These are phyloP conservation scores for Drosophila rellima DNA, from an alignment of 2,888 invertebrate species.

Conservation along the genomic window DNA sequence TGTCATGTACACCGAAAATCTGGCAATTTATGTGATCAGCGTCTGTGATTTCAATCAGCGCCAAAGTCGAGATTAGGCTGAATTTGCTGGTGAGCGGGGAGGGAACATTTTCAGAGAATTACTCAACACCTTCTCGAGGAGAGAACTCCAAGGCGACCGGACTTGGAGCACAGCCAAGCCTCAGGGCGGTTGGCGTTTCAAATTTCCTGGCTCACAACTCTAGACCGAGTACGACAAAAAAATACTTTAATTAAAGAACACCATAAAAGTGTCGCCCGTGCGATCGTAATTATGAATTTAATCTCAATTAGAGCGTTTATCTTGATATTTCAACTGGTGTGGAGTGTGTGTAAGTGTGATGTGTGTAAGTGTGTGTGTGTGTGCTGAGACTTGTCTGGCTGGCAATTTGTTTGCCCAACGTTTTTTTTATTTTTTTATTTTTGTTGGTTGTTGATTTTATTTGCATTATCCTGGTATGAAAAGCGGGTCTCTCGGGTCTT, in stretches of 20 bases:
- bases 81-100: not conserved
- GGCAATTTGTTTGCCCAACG: constrained; percentile 70
- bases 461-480: constrained; percentile 71
- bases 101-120: constrained; percentile 66
- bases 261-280: constrained; percentile 85
- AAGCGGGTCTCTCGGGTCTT: constrained; percentile 29
- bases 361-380: constrained; percentile 26
- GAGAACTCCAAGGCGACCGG: constrained; percentile 22
- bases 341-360: constrained; percentile 4
- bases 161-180: constrained; percentile 23
- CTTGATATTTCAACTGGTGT: constrained; percentile 69
- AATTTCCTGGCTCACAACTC: constrained; percentile 58
- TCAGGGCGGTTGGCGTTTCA: constrained; percentile 65
- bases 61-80: constrained; percentile 33
- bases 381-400: constrained; percentile 42
- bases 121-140: constrained; percentile 76
- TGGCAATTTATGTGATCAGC: constrained; percentile 84
- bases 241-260: constrained; percentile 84
- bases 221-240: constrained; percentile 16
- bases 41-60: constrained; percentile 82
- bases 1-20: constrained; percentile 72
- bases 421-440: constrained; percentile 15
- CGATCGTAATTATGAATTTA: constrained; percentile 86
- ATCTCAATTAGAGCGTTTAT: constrained; percentile 84
- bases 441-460: constrained; percentile 68